Conservation (phyloP, 2,797 vertebrate species). For the Arremon brunneinucha region DNA sequence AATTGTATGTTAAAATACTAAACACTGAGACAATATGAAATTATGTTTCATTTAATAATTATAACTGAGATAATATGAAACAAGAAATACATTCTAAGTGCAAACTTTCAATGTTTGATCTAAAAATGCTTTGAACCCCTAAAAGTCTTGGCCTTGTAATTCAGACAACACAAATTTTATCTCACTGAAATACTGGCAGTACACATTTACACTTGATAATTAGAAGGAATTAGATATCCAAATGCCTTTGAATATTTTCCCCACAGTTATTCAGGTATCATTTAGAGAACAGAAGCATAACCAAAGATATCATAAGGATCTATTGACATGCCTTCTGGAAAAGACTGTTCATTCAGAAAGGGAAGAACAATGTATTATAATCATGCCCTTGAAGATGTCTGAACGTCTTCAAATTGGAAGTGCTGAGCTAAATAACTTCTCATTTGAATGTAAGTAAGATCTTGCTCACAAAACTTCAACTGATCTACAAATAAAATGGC, state of each 20-base stretch:
- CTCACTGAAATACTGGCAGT: background rate
- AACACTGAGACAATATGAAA: background rate
- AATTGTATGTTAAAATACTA: background rate
- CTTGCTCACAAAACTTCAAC: background rate
- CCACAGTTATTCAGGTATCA: background rate
- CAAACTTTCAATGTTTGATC: background rate
- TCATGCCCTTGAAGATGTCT: background rate
- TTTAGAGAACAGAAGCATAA: slow-evolving; percentile 11
- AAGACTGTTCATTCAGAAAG: background rate
- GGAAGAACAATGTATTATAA: background rate
- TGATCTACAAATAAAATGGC: background rate
- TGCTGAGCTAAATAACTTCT: background rate
- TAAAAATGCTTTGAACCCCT: background rate
- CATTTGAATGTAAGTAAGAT: background rate
- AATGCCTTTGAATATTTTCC: background rate
- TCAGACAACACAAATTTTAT: background rate
- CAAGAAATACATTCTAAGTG: background rate
- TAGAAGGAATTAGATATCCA: background rate
- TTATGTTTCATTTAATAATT: no score
- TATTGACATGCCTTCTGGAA: background rate
- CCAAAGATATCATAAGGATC: background rate
- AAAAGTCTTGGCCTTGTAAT: background rate
- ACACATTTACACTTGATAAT: background rate
- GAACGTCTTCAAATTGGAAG: background rate
- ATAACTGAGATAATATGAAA: background rate